These are phyloP conservation scores for Saccopteryx leptura DNA, from an alignment of 2,113 vertebrate species.

Conservation along the genomic window DNA sequence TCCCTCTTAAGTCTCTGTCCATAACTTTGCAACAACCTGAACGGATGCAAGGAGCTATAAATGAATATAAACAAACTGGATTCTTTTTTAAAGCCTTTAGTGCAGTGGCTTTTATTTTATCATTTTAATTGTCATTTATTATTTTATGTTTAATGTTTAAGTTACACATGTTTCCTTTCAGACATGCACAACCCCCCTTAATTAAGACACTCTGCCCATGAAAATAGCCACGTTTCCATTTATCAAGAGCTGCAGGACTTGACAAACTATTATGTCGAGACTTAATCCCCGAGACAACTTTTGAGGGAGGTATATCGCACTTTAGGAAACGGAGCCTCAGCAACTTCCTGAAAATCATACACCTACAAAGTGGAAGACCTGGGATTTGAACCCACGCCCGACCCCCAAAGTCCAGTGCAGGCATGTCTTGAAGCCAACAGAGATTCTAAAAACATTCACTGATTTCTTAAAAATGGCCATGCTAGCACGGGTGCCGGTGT, in stretches of 20 bases:
- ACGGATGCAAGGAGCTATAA: background rate
- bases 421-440: background rate
- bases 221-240: background rate
- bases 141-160: background rate
- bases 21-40: background rate
- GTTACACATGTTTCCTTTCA: background rate
- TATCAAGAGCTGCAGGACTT: background rate
- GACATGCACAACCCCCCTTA: slow-evolving; percentile 14
- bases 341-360: background rate
- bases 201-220: background rate
- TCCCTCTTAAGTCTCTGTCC: slow-evolving; percentile 4
- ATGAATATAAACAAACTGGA: background rate
- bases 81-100: background rate
- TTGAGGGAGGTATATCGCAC: no score
- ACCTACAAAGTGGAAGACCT: background rate
- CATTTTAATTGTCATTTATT: background rate
- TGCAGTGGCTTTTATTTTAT: background rate
- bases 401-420: background rate
- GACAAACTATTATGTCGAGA: background rate
- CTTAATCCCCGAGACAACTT: background rate
- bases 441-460: background rate
- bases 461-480: background rate
- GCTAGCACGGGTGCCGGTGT: background rate
- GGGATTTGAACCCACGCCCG: background rate
- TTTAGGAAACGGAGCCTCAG: background rate